Base-by-base conservation (phyloP, 2,888 invertebrate genomes). In the Altica lythri region DNA sequence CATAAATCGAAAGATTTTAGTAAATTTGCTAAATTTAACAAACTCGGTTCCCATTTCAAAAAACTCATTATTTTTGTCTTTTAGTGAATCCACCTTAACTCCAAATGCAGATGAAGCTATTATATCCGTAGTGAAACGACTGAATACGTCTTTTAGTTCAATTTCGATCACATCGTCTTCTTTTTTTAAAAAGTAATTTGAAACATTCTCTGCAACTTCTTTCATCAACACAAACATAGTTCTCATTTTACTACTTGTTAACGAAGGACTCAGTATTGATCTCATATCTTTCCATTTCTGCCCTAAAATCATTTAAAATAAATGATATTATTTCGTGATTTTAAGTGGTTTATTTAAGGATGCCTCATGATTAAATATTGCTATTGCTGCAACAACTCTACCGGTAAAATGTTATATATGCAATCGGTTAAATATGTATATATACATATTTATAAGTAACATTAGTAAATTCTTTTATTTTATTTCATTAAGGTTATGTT, bases 41-140 rank as follows among this genome's bases (percentile, higher is more conserved):
- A 22, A 8, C 8, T 22, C 22, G 4, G 4, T 22, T 22, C 22
- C 83, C 75, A 77, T 79, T 19, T 63, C 44, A 60, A 79, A 84
- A 65, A 85, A 85, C 18, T 78, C 68, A 59, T 84, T 83, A 1
- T 81, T 65, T 5, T 69, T 73, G 0, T 84, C 75, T 4, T 70
- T 67, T 12, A 81, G 73, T 0, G 85, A 84, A 64, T 85, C 77
- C 2, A 82, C 78, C 57, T 57, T 45, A 13, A 65, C 53, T 4
- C 64, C 65, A 53, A 63, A 65, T 4, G 65, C 60, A 12, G 55
- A 75, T 1, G 79, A 75, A 0, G 81, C 82, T 44, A 83, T 81
- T 1, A 82, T 79, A 61, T 82, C 81, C 53, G 78, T 81, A 0
- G 79, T 70, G 56, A 74, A 80, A 8, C 79, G 72, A 1, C 76